These are phyloP conservation scores for Keiferia lycopersicella DNA, from an alignment of 2,888 invertebrate species.

Conservation along the genomic window DNA sequence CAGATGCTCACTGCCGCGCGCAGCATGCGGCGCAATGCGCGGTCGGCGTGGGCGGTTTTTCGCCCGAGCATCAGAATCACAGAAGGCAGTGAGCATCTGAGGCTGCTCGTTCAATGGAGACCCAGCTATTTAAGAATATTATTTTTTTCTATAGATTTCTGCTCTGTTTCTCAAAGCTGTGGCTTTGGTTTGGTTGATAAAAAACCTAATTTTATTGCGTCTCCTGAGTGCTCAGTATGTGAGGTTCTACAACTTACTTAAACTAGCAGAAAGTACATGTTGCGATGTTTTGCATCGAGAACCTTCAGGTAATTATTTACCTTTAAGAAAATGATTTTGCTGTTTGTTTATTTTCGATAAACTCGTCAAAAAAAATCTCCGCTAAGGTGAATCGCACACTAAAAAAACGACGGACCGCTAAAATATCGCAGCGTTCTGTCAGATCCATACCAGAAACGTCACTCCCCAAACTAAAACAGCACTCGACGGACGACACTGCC, in stretches of 20 bases:
- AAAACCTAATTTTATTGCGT: neutral
- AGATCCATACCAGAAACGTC: too few species aligned
- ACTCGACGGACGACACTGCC: too few species aligned
- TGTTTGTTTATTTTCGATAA: neutral
- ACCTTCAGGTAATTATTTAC: constrained; percentile 1
- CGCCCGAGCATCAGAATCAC: too few species aligned
- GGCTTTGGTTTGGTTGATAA: constrained; percentile 1
- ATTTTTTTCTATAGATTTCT: neutral
- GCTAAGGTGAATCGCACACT: too few species aligned
- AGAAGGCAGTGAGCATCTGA: too few species aligned
- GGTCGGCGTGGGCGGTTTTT: too few species aligned
- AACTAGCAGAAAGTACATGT: neutral
- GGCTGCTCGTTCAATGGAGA: too few species aligned
- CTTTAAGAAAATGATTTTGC: neutral
- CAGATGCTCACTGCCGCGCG: too few species aligned
- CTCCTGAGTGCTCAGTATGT: constrained; percentile 6
- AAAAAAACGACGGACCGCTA: too few species aligned
- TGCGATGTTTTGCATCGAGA: constrained; percentile 1
- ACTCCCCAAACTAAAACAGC: too few species aligned
- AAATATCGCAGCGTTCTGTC: too few species aligned
- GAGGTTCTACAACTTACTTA: constrained; percentile 4
- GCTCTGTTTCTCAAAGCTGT: neutral
- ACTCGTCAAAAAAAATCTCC: neutral
- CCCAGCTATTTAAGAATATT: neutral
- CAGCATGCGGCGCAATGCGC: too few species aligned